Base-by-base conservation (phyloP, 2,797 vertebrate species). In the Otus scops region DNA sequence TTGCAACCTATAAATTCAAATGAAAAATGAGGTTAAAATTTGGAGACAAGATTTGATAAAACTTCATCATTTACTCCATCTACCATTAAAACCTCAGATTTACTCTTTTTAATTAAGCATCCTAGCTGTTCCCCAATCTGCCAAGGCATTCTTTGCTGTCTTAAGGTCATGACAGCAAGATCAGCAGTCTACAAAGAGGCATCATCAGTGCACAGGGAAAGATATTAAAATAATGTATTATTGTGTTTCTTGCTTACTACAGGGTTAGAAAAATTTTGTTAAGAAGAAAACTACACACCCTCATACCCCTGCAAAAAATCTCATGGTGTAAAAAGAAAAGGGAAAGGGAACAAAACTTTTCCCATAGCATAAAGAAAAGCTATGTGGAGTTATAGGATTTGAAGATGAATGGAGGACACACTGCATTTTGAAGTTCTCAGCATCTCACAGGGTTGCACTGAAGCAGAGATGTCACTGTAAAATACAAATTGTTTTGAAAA, bases 31-130 rank as follows among this genome's bases (percentile, higher is more conserved):
- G 64, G 75, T 77, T 95, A 70, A 76, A 94, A 38, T 95, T 97
- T 88, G 41, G 74, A 95, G 53, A 88, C 65, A 95, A 92, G 65
- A 85, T 95, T 89, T 71, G 20, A 38, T 76, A 95, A 96, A 94
- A 87, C 36, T 96, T 91, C 89, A 80, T 96, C 32, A 89, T 96
- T 97, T 96, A 96, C 73, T 92, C 77, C 63, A 94, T 43, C 56
- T 89, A 91, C 63, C 77, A 75, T 59, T 97, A 95, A 96, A 97
- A 90, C 45, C 56, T 90, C 68, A 95, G 95, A 97, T 97, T 98
- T 97, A 97, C 82, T 94, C 88, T 32, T 95, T 97, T 98, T 97
- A 97, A 97, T 97, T 97, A 98, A 97, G 95, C 79, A 91, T 95
- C 77, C 88, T 93, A 88, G 68, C 87, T 79, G 45, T 84, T 69